Evolutionary conservation across 2,797 vertebrate species (phyloP).

Genomic region (Hybognathus amarus): DNA sequence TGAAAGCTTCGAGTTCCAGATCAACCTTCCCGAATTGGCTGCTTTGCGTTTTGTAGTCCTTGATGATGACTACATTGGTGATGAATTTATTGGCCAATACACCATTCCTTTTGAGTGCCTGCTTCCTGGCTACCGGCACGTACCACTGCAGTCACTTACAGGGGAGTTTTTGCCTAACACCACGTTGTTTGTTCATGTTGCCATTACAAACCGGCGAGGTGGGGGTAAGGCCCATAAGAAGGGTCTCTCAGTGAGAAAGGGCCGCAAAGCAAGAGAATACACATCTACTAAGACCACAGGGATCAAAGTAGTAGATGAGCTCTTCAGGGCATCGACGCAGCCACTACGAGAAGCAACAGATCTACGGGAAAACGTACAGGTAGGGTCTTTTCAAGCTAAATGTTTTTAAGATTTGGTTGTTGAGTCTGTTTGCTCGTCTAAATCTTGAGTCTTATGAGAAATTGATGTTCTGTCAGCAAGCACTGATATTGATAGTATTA

Average conservation of each 20-base stretch:
- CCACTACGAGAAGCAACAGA: slow-evolving; percentile 91
- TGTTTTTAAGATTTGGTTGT: background rate
- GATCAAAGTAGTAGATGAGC: slow-evolving; percentile 91
- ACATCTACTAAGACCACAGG: slow-evolving; percentile 90
- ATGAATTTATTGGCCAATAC: slow-evolving; percentile 95
- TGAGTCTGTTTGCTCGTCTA: background rate
- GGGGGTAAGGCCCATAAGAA: slow-evolving; percentile 87
- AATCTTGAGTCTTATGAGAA: background rate
- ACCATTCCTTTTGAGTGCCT: slow-evolving; percentile 94
- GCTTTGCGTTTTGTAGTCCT: slow-evolving; percentile 89
- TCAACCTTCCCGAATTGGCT: slow-evolving; percentile 90
- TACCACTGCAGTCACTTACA: slow-evolving; percentile 87
- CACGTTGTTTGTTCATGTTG: slow-evolving; percentile 89
- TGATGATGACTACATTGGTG: slow-evolving; percentile 92
- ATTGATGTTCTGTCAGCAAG: background rate
- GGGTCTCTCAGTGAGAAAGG: slow-evolving; percentile 87
- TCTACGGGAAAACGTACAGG: slow-evolving; percentile 93
- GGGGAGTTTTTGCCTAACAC: slow-evolving; percentile 89
- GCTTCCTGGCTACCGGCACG: slow-evolving; percentile 89
- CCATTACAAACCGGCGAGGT: slow-evolving; percentile 89
- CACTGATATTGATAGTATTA: background rate
- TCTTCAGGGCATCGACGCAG: slow-evolving; percentile 89
- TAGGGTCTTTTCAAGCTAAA: slow-evolving; percentile 64
- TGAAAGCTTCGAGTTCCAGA: slow-evolving; percentile 93
- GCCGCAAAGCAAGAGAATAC: slow-evolving; percentile 87